Conservation (phyloP, 2,797 vertebrate species). For the Falco berigora region DNA sequence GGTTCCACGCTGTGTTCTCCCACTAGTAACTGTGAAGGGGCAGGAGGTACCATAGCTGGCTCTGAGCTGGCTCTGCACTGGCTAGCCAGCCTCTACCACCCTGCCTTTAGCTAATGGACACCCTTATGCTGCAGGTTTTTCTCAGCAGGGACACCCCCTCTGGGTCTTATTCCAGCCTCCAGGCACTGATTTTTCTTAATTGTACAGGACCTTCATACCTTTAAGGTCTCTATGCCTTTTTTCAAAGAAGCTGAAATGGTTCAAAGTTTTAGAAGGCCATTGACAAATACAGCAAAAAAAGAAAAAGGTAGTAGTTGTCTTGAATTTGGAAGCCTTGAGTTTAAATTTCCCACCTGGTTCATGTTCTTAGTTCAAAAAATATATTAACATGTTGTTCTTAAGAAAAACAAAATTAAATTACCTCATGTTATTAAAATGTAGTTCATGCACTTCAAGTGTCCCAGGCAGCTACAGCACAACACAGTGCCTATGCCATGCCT, state of each 20-base stretch:
- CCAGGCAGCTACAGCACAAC: not conserved
- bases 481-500: not conserved
- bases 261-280: not conserved
- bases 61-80: not conserved
- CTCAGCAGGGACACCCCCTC: not conserved
- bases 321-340: not conserved
- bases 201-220: not conserved
- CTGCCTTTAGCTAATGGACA: not conserved
- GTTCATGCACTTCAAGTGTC: not conserved
- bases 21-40: not conserved
- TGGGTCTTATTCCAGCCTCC: not conserved
- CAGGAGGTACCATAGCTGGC: fast-evolving
- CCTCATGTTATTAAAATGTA: not conserved
- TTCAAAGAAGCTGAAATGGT: not conserved
- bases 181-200: not conserved
- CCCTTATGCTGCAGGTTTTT: not conserved
- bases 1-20: not conserved
- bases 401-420: not conserved
- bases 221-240: not conserved
- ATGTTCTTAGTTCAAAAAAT: not conserved
- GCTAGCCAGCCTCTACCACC: fast-evolving
- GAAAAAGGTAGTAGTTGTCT: not conserved
- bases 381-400: not conserved
- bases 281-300: not conserved
- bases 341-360: not conserved